Conservation (phyloP, 2,888 invertebrate genomes). For the Amiota mariae region DNA sequence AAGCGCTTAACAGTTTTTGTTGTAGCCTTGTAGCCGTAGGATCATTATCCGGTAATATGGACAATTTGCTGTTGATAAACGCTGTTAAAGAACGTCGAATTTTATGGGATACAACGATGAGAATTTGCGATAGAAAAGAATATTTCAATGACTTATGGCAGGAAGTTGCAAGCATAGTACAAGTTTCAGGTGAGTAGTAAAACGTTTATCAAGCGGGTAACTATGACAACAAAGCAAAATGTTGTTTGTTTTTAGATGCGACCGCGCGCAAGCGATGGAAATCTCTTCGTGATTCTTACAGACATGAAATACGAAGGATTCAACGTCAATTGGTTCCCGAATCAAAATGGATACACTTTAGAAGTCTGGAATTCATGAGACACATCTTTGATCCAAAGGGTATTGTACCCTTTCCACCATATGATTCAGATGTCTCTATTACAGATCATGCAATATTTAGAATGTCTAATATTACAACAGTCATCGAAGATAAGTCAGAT, state of each 20-base stretch:
- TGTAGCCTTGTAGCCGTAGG: no score
- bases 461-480: no score
- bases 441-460: conserved; percentile 33
- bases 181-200: not conserved
- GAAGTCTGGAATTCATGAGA: conserved; percentile 52
- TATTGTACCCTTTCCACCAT: conserved; percentile 46
- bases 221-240: not conserved
- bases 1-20: no score
- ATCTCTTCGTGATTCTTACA: conserved; percentile 51
- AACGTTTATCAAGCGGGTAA: not conserved
- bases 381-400: conserved; percentile 51
- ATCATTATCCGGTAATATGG: conserved; percentile 39
- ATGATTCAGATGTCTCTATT: conserved; percentile 38
- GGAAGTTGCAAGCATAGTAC: conserved; percentile 40
- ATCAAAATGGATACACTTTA: conserved; percentile 53
- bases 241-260: conserved; percentile 32
- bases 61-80: conserved; percentile 49
- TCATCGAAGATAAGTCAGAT: no score
- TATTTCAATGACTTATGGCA: conserved; percentile 40
- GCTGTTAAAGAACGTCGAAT: conserved; percentile 50
- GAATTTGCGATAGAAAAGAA: conserved; percentile 45
- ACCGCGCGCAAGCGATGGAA: conserved; percentile 55
- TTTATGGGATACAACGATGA: conserved; percentile 55
- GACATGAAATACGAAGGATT: conserved; percentile 53
- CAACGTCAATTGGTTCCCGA: conserved; percentile 35